Evolutionary conservation across 2,888 invertebrate species (phyloP).

Genomic region (Creontiades dilutus): DNA sequence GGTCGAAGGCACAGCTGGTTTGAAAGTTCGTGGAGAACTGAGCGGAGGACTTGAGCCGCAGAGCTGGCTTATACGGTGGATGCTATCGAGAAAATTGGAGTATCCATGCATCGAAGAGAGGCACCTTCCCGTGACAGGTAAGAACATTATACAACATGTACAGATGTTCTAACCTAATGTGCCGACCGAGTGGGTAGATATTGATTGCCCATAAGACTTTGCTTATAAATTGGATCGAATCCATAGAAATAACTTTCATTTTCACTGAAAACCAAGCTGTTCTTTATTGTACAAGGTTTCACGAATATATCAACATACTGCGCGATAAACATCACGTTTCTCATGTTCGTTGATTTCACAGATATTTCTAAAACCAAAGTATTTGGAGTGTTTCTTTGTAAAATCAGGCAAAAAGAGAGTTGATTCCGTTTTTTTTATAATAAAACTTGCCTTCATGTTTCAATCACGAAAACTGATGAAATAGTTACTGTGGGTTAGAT

Average conservation of each 20-base stretch:
- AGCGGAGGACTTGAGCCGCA: not conserved
- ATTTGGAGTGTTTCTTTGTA: no score
- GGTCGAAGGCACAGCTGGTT: not conserved
- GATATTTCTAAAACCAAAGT: no score
- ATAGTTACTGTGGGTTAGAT: no score
- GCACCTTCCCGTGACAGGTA: not conserved
- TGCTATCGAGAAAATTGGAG: not conserved
- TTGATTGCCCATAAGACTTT: no score
- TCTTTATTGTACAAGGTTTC: no score
- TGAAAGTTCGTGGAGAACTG: conserved; percentile 62
- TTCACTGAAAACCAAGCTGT: not conserved
- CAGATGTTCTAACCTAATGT: not conserved
- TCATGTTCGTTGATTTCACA: no score
- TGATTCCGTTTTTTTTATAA: no score
- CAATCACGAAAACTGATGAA: no score
- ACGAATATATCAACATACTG: no score
- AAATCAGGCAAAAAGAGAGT: no score
- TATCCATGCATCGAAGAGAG: conserved; percentile 1
- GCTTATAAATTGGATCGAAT: not conserved
- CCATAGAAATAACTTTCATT: not conserved
- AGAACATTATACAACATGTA: not conserved
- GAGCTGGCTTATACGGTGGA: not conserved
- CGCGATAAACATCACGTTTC: no score
- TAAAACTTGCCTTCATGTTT: no score
- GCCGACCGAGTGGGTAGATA: not conserved